Percentiles rank a stretch among this genome's conserved stretches.
These are phyloP conservation scores for Otolemur garnettii DNA, from an alignment of 2,113 vertebrate genomes.

Conservation along the genomic window DNA sequence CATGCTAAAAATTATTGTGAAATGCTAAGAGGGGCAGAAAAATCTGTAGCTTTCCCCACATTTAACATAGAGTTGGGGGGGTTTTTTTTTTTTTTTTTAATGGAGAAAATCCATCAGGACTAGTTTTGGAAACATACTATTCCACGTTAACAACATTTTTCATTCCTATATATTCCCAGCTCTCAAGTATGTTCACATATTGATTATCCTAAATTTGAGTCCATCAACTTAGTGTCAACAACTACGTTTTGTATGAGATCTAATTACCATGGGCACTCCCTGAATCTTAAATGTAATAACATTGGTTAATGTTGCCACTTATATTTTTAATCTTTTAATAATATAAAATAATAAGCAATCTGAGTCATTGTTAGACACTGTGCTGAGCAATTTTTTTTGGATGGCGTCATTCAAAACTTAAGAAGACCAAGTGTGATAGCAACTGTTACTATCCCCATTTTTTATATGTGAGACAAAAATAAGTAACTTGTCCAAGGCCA, in stretches of 20 bases:
- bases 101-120: not conserved
- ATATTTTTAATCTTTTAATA: not conserved
- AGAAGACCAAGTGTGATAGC: not conserved
- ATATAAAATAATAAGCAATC: constrained; percentile 13
- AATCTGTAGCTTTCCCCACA: not conserved
- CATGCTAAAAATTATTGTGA: not conserved
- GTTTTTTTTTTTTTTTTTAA: not conserved
- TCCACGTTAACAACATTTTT: not conserved
- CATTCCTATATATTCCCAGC: not conserved
- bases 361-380: not conserved
- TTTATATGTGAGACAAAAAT: not conserved
- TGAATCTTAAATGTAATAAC: not conserved
- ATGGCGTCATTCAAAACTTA: not conserved
- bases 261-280: not conserved
- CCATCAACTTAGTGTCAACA: not conserved
- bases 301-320: not conserved
- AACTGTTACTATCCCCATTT: not conserved
- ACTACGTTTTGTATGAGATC: not conserved
- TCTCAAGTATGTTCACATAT: not conserved
- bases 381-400: not conserved
- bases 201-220: not conserved
- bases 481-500: not conserved
- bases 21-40: not conserved
- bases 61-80: not conserved
- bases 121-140: not conserved